Evolutionary conservation across 2,113 vertebrate genomes (phyloP), one percentile per base, ranked within the genome.

Genomic region (Varanus salvator): DNA sequence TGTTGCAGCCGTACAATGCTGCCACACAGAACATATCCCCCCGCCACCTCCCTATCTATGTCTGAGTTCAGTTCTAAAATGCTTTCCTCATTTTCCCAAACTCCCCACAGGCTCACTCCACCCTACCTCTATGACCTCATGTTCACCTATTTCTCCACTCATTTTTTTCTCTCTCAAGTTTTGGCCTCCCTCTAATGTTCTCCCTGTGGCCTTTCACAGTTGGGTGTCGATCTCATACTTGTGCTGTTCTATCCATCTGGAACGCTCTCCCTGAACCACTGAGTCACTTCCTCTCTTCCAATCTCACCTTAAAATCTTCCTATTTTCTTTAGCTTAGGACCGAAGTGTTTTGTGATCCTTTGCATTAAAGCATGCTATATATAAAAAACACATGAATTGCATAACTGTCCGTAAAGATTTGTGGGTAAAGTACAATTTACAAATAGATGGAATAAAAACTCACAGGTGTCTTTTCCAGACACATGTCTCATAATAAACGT

Each of bases 231-330:
- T 92, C 80, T 87, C 89, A 57, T 85, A 57, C 82, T 88, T 52
- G 72, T 66, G 80, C 80, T 92, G 76, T 80, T 93, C 90, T 83
- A 82, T 94, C 1, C 0, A 86, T 93, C 89, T 94, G 81, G 71
- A 94, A 89, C 52, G 72, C 88, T 92, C 90, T n/a, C 83, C 50
- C 74, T 27, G 81, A 94, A 91, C 68, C 90, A 91, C 19, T 83
- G 91, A 95, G 84, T 94, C 94, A 96, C 81, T 92, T 95, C 91
- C 89, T 95, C 38, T 94, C 78, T 81, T 87, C 93, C 93, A 94
- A 91, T 85, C 68, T 93, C 91, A 81, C 74, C 93, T 94, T 85
- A 94, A 93, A 93, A 15, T 75, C 29, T 78, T 60, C 3, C 92
- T 93, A 95, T 92, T 88, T 87, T 89, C 88, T 90, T 94, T 66